Conservation (phyloP, 1,140 invertebrate genomes). For the Trichomalopsis sarcophagae region DNA sequence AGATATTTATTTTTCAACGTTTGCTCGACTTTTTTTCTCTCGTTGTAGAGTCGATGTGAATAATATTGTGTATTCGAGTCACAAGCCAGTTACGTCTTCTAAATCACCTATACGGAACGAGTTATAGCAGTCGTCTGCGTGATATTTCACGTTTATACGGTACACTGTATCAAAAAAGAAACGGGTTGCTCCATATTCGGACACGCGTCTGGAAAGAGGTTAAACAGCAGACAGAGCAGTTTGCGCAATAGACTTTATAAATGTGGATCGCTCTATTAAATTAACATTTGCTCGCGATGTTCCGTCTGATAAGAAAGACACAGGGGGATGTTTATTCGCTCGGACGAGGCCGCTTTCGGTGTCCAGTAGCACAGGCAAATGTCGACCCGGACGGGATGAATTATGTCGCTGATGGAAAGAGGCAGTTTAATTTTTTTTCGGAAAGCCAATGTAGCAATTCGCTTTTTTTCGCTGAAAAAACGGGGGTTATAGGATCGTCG, state of each 20-base stretch:
- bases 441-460: too few relatives aligned
- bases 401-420: not conserved
- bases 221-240: not conserved
- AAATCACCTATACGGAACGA: not conserved
- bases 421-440: not conserved
- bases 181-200: constrained; percentile 28
- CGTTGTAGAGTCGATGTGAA: not conserved
- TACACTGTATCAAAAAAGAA: constrained; percentile 4
- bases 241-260: constrained; percentile 50
- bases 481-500: too few relatives aligned
- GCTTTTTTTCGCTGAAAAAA: too few relatives aligned
- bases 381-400: not conserved
- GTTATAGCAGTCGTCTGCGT: not conserved
- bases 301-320: constrained; percentile 2
- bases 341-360: not conserved
- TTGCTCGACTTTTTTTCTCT: too few relatives aligned
- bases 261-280: constrained; percentile 56
- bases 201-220: not conserved
- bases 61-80: not conserved
- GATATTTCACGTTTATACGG: constrained; percentile 29
- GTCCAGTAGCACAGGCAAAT: not conserved
- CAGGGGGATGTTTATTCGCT: constrained; percentile 28
- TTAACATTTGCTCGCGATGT: constrained; percentile 36
- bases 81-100: not conserved
- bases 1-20: not conserved